These are phyloP conservation scores for Andrena haemorrhoa DNA, from an alignment of 2,888 invertebrate species.

Conservation along the genomic window DNA sequence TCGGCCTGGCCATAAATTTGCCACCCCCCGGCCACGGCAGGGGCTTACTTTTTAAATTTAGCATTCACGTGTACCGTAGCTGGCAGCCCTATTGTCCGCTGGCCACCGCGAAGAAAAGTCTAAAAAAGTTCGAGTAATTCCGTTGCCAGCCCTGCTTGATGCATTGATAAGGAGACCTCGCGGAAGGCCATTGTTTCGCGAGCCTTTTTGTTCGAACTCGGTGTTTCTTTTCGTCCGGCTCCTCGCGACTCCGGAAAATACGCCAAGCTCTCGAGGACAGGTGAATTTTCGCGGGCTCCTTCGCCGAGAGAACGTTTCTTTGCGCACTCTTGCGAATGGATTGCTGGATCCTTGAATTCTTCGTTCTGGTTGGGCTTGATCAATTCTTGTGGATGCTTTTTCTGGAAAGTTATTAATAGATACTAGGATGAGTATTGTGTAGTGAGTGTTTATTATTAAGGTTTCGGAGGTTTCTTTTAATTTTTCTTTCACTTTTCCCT, in stretches of 20 bases:
- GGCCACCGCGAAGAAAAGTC: conserved; percentile 51
- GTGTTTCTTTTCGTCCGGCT: conserved; percentile 1
- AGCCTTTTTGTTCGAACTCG: neutral
- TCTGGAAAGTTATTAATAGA: no score
- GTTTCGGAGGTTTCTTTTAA: no score
- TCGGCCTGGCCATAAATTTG: conserved; percentile 65
- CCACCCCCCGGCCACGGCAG: conserved; percentile 33
- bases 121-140: conserved; percentile 66
- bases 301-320: no score
- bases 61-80: conserved; percentile 63
- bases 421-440: no score
- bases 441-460: no score
- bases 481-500: no score
- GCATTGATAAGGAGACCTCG: conserved; percentile 67
- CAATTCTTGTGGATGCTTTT: no score
- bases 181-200: conserved; percentile 46
- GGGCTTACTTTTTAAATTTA: conserved; percentile 72
- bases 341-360: no score
- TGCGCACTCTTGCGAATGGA: neutral
- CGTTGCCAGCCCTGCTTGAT: conserved; percentile 54
- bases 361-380: no score
- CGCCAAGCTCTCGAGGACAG: neutral
- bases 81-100: conserved; percentile 55
- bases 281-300: conserved; percentile 1
- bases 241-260: conserved; percentile 1